Evolutionary conservation across 2,797 vertebrate genomes (phyloP).

Genomic region (Enteromius fasciolatus): DNA sequence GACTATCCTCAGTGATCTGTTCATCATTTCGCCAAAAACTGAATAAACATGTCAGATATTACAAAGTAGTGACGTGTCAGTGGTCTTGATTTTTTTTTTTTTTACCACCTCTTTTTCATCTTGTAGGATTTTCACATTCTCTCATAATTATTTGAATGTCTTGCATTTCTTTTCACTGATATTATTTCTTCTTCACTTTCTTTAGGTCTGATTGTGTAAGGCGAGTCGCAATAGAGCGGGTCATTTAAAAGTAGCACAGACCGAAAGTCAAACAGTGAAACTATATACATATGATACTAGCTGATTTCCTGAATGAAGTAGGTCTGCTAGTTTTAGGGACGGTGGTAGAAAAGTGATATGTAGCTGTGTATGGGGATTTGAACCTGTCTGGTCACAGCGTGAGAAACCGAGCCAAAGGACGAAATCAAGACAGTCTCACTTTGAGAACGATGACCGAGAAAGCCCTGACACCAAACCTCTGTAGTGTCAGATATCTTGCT

Average conservation of each 20-base stretch:
- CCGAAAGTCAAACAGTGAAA: slow-evolving; percentile 32
- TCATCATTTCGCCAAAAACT: slow-evolving; percentile 3
- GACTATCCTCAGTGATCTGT: background rate
- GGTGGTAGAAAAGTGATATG: slow-evolving; percentile 28
- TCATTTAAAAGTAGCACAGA: slow-evolving; percentile 48
- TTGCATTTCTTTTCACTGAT: slow-evolving; percentile 20
- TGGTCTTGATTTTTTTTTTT: slow-evolving; percentile 19
- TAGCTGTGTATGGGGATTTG: slow-evolving; percentile 28
- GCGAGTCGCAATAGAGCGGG: slow-evolving; percentile 35
- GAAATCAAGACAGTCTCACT: slow-evolving; percentile 35
- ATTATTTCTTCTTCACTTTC: slow-evolving; percentile 39
- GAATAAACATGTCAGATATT: slow-evolving; percentile 45
- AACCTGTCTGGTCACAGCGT: slow-evolving; percentile 37
- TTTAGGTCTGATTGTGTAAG: slow-evolving; percentile 44
- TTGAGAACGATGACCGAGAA: slow-evolving; percentile 26
- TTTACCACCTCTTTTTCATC: background rate
- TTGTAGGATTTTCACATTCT: background rate
- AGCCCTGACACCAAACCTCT: slow-evolving; percentile 26
- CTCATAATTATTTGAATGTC: background rate
- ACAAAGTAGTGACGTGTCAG: slow-evolving; percentile 35
- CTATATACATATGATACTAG: slow-evolving; percentile 14
- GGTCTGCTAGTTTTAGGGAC: slow-evolving; percentile 20
- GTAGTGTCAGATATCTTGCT: slow-evolving; percentile 52
- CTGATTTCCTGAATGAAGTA: background rate
- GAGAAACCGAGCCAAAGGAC: slow-evolving; percentile 11